These are phyloP conservation scores for Nesogale talazaci DNA, from an alignment of 2,113 vertebrate species.

Conservation along the genomic window DNA sequence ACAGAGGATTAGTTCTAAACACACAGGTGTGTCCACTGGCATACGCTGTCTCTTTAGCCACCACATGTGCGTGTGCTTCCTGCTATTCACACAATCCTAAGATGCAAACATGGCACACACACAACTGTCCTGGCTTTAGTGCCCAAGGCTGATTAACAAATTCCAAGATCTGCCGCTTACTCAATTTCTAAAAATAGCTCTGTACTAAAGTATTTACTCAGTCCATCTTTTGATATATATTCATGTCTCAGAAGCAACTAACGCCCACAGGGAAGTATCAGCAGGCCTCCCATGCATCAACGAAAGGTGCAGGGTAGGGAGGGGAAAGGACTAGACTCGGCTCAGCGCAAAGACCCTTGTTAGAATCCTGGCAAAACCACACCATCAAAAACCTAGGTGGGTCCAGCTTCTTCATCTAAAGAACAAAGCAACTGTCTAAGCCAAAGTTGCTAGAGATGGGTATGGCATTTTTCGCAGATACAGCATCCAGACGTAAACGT, in stretches of 20 bases:
- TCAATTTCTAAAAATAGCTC: background rate
- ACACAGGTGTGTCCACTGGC: background rate
- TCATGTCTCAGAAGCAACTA: background rate
- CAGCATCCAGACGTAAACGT: too few relatives aligned
- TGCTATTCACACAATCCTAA: background rate
- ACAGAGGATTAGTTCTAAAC: background rate
- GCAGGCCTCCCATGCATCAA: background rate
- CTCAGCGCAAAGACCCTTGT: background rate
- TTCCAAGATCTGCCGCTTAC: background rate
- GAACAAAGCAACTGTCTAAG: background rate
- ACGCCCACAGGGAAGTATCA: background rate
- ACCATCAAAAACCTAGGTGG: background rate
- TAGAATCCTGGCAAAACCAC: background rate
- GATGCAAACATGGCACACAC: background rate
- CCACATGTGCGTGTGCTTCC: background rate
- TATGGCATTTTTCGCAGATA: too few relatives aligned
- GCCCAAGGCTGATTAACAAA: background rate
- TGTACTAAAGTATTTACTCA: background rate
- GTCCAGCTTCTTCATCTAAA: background rate
- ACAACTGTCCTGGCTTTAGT: background rate
- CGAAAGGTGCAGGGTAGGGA: rapidly evolving
- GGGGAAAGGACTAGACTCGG: background rate
- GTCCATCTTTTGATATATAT: background rate
- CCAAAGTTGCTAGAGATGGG: background rate
- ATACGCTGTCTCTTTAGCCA: background rate